These are phyloP conservation scores for Harpagoxenus sublaevis DNA, from an alignment of 2,888 invertebrate genomes.

Conservation along the genomic window DNA sequence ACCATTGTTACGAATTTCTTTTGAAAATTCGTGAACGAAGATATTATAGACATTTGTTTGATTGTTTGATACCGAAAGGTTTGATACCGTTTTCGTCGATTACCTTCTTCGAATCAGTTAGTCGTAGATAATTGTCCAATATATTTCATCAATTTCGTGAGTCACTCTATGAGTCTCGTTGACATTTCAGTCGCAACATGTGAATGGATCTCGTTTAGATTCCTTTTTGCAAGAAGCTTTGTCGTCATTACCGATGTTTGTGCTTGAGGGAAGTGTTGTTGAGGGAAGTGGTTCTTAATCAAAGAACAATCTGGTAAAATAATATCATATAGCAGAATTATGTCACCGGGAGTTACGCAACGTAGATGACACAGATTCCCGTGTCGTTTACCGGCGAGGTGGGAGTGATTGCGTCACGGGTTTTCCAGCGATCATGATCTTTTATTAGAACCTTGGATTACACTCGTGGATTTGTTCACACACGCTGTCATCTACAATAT, in stretches of 20 bases:
- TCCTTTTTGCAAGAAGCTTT: neutral
- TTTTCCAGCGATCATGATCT: constrained; percentile 75
- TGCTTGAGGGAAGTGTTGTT: neutral
- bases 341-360: neutral
- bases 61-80: neutral
- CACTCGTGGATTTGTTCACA: constrained; percentile 71
- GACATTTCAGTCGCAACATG: neutral
- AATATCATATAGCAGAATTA: neutral
- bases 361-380: neutral
- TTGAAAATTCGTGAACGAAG: neutral
- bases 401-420: neutral
- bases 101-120: neutral
- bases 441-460: constrained; percentile 82
- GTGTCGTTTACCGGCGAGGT: neutral
- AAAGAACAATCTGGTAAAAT: neutral
- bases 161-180: neutral
- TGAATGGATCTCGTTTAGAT: neutral
- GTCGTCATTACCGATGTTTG: neutral
- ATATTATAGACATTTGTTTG: neutral
- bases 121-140: neutral
- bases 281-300: neutral
- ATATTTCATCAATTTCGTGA: neutral
- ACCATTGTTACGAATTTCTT: neutral
- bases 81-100: neutral
- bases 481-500: constrained; percentile 67